Evolutionary conservation across 2,888 invertebrate species (phyloP).

Genomic region (Trimorus sp.): DNA sequence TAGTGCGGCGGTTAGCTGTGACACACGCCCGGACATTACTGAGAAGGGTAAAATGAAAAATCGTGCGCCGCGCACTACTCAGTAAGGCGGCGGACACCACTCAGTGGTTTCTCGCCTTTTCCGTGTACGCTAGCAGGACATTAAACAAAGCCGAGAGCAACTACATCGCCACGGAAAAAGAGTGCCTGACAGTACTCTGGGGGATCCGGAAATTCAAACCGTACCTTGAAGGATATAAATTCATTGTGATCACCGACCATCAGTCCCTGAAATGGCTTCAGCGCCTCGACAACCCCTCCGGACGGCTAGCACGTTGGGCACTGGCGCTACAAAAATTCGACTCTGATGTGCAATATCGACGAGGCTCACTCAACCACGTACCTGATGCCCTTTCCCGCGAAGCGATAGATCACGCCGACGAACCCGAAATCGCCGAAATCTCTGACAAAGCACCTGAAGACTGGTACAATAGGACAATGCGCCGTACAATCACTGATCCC

Average conservation of each 20-base stretch:
- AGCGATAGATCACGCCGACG: background rate
- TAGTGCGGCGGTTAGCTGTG: too few species aligned
- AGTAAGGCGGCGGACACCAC: too few species aligned
- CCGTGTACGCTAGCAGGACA: too few species aligned
- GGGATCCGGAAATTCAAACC: constrained; percentile 64
- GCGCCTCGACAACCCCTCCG: background rate
- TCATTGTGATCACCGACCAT: too few species aligned
- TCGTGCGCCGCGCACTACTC: too few species aligned
- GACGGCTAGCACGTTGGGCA: background rate
- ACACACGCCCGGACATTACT: too few species aligned
- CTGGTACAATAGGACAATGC: too few species aligned
- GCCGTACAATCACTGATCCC: background rate
- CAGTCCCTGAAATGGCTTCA: constrained; percentile 65
- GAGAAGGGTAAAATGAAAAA: too few species aligned
- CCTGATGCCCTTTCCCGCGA: constrained; percentile 52
- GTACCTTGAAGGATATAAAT: constrained; percentile 68
- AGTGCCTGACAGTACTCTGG: too few species aligned
- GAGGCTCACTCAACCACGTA: constrained; percentile 40
- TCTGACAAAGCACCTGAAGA: too few species aligned
- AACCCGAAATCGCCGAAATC: background rate
- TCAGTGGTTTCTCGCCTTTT: too few species aligned
- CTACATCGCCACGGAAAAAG: constrained; percentile 61
- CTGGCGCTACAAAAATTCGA: constrained; percentile 28
- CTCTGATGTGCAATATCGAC: too few species aligned
- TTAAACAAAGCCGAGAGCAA: constrained; percentile 55